Evolutionary conservation across 2,113 vertebrate species (phyloP).

Genomic region (Mustela nigripes): DNA sequence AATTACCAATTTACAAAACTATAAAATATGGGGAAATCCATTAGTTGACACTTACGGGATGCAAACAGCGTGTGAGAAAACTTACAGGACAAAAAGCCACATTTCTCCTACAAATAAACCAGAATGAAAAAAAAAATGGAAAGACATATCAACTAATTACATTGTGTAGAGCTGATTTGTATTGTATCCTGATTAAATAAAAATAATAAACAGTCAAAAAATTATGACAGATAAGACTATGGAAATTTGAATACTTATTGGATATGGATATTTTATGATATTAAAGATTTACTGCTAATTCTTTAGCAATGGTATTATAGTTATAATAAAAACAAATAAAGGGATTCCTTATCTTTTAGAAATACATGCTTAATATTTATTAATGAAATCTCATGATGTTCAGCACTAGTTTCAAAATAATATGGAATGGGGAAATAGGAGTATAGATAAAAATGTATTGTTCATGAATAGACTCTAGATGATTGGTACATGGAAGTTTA

Average conservation of each 20-base stretch:
- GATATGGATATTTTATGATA: background rate
- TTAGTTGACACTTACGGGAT: background rate
- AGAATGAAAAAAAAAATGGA: background rate
- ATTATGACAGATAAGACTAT: background rate
- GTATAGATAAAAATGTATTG: background rate
- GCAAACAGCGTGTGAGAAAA: background rate
- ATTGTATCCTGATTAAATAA: background rate
- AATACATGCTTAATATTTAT: background rate
- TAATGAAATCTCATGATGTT: background rate
- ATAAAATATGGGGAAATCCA: background rate
- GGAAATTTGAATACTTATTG: constrained; percentile 9
- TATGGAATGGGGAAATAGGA: background rate
- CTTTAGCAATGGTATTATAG: background rate
- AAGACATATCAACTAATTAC: background rate
- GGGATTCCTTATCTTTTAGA: background rate
- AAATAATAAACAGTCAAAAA: background rate
- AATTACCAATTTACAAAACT: too few relatives aligned
- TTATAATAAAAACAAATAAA: constrained; percentile 13
- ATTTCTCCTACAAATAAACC: background rate
- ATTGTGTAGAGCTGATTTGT: background rate
- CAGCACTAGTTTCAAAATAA: background rate
- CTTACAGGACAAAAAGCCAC: background rate
- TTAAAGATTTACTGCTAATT: background rate
- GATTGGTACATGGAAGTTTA: background rate
- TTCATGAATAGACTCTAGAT: background rate